Conservation (phyloP, 2,888 invertebrate species). For the Itoplectis maculator region DNA sequence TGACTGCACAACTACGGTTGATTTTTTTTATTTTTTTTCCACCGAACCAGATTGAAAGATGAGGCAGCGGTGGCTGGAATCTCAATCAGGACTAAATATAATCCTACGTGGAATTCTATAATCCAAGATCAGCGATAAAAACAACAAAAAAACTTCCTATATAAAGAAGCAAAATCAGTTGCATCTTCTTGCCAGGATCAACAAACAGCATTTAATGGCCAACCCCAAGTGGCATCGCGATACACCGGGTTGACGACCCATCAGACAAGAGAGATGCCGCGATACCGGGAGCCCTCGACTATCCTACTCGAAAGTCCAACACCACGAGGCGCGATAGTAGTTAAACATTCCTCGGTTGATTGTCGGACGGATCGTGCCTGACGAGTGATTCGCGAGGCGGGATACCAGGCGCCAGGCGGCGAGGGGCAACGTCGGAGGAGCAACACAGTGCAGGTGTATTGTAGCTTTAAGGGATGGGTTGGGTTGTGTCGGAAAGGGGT, state of each 20-base stretch:
- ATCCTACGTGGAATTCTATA: no score
- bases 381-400: constrained; percentile 51
- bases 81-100: no score
- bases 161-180: no score
- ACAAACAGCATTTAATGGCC: background rate
- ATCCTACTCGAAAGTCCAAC: constrained; percentile 38
- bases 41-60: no score
- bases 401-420: background rate
- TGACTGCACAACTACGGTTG: no score
- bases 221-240: constrained; percentile 6
- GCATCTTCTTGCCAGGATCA: background rate
- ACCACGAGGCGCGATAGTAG: constrained; percentile 48
- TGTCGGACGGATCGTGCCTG: constrained; percentile 19
- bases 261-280: background rate
- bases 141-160: no score
- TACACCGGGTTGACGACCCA: constrained; percentile 9
- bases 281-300: constrained; percentile 1
- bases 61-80: no score
- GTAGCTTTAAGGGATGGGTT: no score
- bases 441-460: no score
- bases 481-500: constrained; percentile 32
- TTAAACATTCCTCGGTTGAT: constrained; percentile 56
- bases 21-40: no score
- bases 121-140: no score
- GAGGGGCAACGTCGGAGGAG: constrained; percentile 3